A percentile compares a stretch with the other conserved stretches of the same genome.
phyloP scores from a whole-genome alignment of 1,140 invertebrate genomes.

The Oryctes rhinoceros region DNA sequence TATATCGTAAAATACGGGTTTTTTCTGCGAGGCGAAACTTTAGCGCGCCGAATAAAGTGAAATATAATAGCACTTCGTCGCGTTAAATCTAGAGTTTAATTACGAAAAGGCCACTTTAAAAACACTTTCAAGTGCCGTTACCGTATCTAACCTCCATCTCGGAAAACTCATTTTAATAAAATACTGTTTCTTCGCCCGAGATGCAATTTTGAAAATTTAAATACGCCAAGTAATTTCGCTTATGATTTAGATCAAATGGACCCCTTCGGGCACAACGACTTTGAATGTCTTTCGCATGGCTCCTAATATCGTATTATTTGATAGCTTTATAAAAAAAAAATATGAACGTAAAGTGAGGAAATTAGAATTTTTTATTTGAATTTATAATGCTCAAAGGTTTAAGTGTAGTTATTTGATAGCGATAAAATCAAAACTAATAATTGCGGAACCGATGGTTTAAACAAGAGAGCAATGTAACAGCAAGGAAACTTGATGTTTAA shows the following conservation, averaged over 20 bases:
- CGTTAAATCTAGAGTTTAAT: slow-evolving; percentile 51
- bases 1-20: slow-evolving; percentile 33
- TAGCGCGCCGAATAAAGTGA: slow-evolving; percentile 37
- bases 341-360: too few relatives aligned
- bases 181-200: slow-evolving; percentile 39
- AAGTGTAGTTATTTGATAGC: too few relatives aligned
- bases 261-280: slow-evolving; percentile 6
- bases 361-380: background rate
- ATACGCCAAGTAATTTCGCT: slow-evolving; percentile 36
- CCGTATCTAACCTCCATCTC: slow-evolving; percentile 43
- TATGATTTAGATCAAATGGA: slow-evolving; percentile 25
- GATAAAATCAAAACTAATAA: background rate
- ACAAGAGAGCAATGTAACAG: too few relatives aligned
- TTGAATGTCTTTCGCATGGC: background rate
- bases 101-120: slow-evolving; percentile 50
- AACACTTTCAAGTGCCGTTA: slow-evolving; percentile 50
- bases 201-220: slow-evolving; percentile 38
- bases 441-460: too few relatives aligned
- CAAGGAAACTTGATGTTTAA: too few relatives aligned
- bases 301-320: background rate
- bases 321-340: background rate
- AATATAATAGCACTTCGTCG: slow-evolving; percentile 36
- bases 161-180: slow-evolving; percentile 41
- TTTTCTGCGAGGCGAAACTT: slow-evolving; percentile 27
- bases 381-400: background rate